phyloP scores from a whole-genome alignment of 2,113 vertebrate species.

The Nestor notabilis region DNA sequence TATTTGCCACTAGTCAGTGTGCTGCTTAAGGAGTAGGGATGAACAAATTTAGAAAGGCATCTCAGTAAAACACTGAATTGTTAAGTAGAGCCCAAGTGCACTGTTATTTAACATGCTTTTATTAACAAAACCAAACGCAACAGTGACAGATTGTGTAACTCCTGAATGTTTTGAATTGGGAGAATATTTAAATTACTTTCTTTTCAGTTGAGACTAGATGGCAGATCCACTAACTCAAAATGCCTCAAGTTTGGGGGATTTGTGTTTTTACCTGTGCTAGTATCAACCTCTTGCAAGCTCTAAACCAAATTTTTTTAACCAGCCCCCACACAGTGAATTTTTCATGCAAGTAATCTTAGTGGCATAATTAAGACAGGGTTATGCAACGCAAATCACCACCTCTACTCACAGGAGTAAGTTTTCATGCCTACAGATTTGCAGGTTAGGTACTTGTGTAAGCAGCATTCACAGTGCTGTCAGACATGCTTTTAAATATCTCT shows the following conservation, averaged over 20 bases:
- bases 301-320: neutral
- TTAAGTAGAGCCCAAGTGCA: neutral
- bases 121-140: neutral
- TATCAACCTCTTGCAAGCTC: neutral
- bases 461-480: neutral
- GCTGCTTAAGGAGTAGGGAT: neutral
- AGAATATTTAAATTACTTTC: constrained; percentile 20
- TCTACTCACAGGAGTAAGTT: neutral
- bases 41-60: constrained; percentile 4
- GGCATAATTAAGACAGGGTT: constrained; percentile 15
- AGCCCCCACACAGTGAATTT: neutral
- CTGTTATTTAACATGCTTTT: constrained; percentile 34
- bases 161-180: neutral
- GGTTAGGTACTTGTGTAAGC: neutral
- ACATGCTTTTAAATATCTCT: neutral
- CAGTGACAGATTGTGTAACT: constrained; percentile 2
- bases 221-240: neutral
- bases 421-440: neutral
- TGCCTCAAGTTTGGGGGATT: neutral
- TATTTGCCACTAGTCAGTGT: neutral
- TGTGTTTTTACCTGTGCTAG: neutral
- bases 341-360: neutral
- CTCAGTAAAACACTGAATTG: neutral
- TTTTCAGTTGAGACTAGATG: neutral
- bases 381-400: neutral